Evolutionary conservation across 1,140 invertebrate genomes (phyloP).

Genomic region (Melitaea cinxia): DNA sequence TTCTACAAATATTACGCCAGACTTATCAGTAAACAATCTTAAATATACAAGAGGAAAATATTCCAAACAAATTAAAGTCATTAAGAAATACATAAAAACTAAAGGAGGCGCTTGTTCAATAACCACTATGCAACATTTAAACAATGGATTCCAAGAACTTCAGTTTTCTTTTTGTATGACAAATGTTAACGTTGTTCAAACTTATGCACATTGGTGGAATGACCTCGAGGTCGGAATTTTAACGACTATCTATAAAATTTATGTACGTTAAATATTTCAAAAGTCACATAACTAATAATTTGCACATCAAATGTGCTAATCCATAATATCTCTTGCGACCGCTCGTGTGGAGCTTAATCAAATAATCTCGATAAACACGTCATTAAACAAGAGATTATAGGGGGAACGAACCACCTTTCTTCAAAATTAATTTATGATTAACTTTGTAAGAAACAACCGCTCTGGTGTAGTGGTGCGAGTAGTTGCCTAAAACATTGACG

Average conservation of each 20-base stretch:
- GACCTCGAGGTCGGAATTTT: constrained; percentile 9
- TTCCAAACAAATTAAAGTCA: background rate
- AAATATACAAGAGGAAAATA: background rate
- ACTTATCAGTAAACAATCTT: background rate
- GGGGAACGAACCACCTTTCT: too few species aligned
- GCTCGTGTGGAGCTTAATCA: constrained; percentile 19
- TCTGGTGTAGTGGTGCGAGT: too few species aligned
- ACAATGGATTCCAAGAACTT: constrained; percentile 25
- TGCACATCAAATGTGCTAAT: constrained; percentile 13
- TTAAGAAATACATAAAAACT: constrained; percentile 11
- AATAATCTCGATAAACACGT: constrained; percentile 37
- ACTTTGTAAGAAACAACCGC: too few species aligned
- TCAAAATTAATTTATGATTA: too few species aligned
- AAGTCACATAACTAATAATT: constrained; percentile 13
- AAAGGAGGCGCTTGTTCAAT: constrained; percentile 6
- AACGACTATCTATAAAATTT: constrained; percentile 36
- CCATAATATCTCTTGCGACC: constrained; percentile 11
- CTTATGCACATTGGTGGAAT: constrained; percentile 15
- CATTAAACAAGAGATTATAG: too few species aligned
- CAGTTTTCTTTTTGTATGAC: constrained; percentile 22
- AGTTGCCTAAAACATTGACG: too few species aligned
- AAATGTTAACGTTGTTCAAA: constrained; percentile 18
- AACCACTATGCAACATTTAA: constrained; percentile 18
- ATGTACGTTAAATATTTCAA: constrained; percentile 14
- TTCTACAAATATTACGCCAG: too few species aligned